These are phyloP conservation scores for Diplodus puntazzo DNA, from an alignment of 2,797 vertebrate species.

Conservation along the genomic window DNA sequence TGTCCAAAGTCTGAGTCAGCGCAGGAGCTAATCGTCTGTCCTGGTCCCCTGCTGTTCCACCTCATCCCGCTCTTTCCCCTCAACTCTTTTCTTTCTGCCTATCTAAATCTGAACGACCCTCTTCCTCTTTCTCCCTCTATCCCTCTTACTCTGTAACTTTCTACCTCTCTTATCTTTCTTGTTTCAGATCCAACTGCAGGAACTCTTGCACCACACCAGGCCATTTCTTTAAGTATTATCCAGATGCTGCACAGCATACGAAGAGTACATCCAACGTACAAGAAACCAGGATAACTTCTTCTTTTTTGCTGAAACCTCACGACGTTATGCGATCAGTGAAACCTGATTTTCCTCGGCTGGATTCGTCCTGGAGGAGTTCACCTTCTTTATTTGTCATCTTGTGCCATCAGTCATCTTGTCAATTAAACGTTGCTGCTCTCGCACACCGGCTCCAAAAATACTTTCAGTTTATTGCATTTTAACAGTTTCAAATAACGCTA, in stretches of 20 bases:
- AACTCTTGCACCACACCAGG: background rate
- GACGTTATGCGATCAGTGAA: background rate
- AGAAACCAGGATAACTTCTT: background rate
- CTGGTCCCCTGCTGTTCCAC: slow-evolving; percentile 16
- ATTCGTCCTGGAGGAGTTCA: background rate
- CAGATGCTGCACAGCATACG: background rate
- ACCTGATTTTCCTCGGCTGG: background rate
- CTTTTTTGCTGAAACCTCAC: background rate
- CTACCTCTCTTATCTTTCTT: background rate
- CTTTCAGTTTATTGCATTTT: too few species aligned
- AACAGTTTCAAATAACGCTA: too few species aligned
- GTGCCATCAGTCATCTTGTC: background rate
- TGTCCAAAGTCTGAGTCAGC: slow-evolving; percentile 55
- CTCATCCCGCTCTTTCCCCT: background rate
- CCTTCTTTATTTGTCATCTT: background rate
- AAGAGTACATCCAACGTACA: background rate
- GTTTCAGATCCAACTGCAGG: background rate
- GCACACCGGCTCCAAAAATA: too few species aligned
- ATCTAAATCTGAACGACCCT: background rate
- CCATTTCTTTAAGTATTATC: slow-evolving; percentile 5
- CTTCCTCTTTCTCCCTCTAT: background rate
- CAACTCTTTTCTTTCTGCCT: background rate
- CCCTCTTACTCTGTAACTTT: background rate
- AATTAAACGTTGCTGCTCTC: too few species aligned
- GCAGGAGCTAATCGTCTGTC: slow-evolving; percentile 52